Evolutionary conservation across 2,797 vertebrate genomes (phyloP), one percentile per base, ranked within the genome.

Genomic region (Alouatta caraya): DNA sequence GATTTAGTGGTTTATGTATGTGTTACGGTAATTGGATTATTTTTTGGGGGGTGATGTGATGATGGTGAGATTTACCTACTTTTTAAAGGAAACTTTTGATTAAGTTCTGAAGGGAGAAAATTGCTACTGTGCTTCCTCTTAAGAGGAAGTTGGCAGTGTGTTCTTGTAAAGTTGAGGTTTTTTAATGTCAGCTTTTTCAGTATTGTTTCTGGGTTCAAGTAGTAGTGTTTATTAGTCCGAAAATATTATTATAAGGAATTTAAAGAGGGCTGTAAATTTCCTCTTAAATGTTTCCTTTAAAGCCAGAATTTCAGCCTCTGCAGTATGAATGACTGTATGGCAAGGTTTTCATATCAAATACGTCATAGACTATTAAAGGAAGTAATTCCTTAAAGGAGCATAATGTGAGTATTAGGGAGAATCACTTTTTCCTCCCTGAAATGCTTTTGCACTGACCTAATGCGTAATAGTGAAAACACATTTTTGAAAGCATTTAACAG

Each of bases 161-260:
- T 78, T 90, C 30, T 10, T 97, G 2, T 59, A 14, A 88, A 98
- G 90, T 30, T 52, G 44, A n/a, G 57, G 19, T 76, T 90, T 79
- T 79, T 89, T 52, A 48, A 30, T 79, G 78, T 94, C 46, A 72
- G 42, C 0, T 28, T 48, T 88, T 96, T 84, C 83, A 89, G 55
- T 96, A 88, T 42, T 94, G 30, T 90, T 95, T 97, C 21, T 95
- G 19, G 12, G 81, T 85, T 88, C 46, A 13, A 95, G 90, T 37
- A 19, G 8, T 93, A 12, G 91, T 72, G 5, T 86, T 76, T 70
- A 46, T 85, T 96, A 76, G 72, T 89, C 73, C 81, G 67, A 81
- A 96, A 97, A 97, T 87, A 80, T 81, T 94, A 94, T 94, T 89
- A 87, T 70, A 82, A 92, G n/a, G 15, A 78, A 86, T 86, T 80